A percentile compares a stretch with the other conserved stretches of the same genome.
Conservation (phyloP, 2,888 invertebrate species). For the Mamestra brassicae region DNA sequence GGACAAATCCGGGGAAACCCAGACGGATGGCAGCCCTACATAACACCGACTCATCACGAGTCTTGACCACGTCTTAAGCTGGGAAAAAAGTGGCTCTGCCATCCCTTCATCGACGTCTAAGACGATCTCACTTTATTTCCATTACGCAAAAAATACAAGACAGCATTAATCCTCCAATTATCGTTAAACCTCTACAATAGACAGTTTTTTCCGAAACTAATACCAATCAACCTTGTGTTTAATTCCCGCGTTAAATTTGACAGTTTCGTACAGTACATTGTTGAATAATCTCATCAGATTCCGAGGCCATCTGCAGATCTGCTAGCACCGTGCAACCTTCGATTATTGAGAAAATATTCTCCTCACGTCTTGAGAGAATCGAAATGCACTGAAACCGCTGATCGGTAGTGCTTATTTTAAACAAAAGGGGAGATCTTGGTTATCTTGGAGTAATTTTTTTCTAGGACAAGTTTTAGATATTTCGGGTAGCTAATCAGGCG, state of each 20-base stretch:
- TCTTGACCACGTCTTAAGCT: not conserved
- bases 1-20: no score
- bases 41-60: not conserved
- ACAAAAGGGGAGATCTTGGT: slow-evolving; percentile 23
- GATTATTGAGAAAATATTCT: slow-evolving; percentile 31
- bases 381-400: slow-evolving; percentile 28
- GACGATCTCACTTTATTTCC: not conserved
- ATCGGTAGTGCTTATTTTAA: slow-evolving; percentile 26
- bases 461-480: not conserved
- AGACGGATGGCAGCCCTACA: not conserved
- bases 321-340: slow-evolving; percentile 29
- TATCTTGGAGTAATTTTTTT: slow-evolving; percentile 10
- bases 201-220: slow-evolving; percentile 15
- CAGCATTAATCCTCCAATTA: slow-evolving; percentile 11
- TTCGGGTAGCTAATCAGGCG: not conserved
- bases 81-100: not conserved
- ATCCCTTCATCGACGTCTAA: not conserved
- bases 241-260: slow-evolving; percentile 18
- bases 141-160: not conserved
- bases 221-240: slow-evolving; percentile 29
- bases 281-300: slow-evolving; percentile 30
- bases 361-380: slow-evolving; percentile 36
- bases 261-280: slow-evolving; percentile 12
- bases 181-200: not conserved
- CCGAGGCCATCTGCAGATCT: slow-evolving; percentile 5